Evolutionary conservation across 1,140 invertebrate species (phyloP), one percentile per base, ranked within the genome.

Genomic region (Bombyx mandarina): DNA sequence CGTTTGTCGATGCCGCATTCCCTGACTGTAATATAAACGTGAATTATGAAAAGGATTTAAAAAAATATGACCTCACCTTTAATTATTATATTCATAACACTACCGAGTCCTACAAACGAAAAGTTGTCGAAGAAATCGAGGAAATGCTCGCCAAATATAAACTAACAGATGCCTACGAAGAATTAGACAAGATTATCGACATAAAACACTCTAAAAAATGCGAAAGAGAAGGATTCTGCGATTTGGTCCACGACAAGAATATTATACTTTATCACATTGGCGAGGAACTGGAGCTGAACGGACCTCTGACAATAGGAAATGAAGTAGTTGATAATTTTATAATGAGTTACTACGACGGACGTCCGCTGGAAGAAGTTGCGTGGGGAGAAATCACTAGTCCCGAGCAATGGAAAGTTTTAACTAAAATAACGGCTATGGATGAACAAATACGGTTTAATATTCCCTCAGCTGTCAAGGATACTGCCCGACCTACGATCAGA

Each of bases 331-430:
- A 86, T 57, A 59, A 70, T 0, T 86, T 83, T 60, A 49, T 79
- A n/a, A 86, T 86, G 83, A 71, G 75, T 45, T 82, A 73, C 49
- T 86, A 83, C 45, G 75, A 82, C 61, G 81, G 79, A 1, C 65
- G 63, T 49, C 61, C 68, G 0, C 43, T 68, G 45, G 63, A 75
- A 57, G 60, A 76, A 4, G 71, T 84, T 9, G 82, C 75, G 6
- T 82, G 81, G 79, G 78, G 77, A 8, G 62, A 75, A 60, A 67
- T 86, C 8, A 62, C 53, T 43, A 61, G 60, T 6, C 12, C 58
- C 8, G 42, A 71, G 5, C 56, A 77, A 42, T 82, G 78, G 77
- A 55, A 73, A 52, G 54, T 63, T 8, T 49, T 84, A 22, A 58
- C 75, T 9, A 57, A 71, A 60, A 75, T 86, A 45, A 75, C 63